Evolutionary conservation across 2,888 invertebrate genomes (phyloP), one percentile per base, ranked within the genome.

Genomic region (Listrodromus nycthemerus): DNA sequence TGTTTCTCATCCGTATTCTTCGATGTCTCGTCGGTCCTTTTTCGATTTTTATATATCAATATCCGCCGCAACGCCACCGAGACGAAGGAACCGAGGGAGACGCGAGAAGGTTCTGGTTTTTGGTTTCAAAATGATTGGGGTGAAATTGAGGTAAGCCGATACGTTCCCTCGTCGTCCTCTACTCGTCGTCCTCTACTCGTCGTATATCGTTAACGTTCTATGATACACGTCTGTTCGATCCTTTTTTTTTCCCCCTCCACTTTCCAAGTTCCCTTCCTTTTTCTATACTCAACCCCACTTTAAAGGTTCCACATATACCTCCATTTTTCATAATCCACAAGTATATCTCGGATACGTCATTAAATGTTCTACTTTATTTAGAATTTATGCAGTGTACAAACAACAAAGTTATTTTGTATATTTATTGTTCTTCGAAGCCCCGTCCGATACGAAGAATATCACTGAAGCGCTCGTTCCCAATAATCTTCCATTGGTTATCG

Each of bases 101-200:
- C 66, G 76, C 67, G 79, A 80, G 82, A 82, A 71, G 86, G 78
- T 84, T 84, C 84, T 61, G 90, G 92, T 93, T 91, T 93, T 90
- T 87, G 90, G 91, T 93, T 93, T 93, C 93, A 92, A 91, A 92
- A 92, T 93, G 92, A 93, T 93, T 93, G 93, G 92, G 92, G 91
- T 91, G 89, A 91, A 93, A 93, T 93, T 92, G 92, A 92, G 92
- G 93, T 93, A 93, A 93, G 92, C 90, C 90, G 93, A 93, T 93
- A 92, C 91, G 88, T 88, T 86, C 78, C 79, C 87, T 85, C 81
- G 66, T 66, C 76, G 58, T 80, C 69, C 82, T 75, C 70, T 58
- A 73, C 78, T 78, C 83, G 69, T 77, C 75, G 79, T 65, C n/a
- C n/a, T n/a, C 70, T 58, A 73, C 78, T 78, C 83, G 69, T 77